Evolutionary conservation across 1,140 invertebrate genomes (phyloP), one percentile per base, ranked within the genome.

Genomic region (Dendrolimus kikuchii): DNA sequence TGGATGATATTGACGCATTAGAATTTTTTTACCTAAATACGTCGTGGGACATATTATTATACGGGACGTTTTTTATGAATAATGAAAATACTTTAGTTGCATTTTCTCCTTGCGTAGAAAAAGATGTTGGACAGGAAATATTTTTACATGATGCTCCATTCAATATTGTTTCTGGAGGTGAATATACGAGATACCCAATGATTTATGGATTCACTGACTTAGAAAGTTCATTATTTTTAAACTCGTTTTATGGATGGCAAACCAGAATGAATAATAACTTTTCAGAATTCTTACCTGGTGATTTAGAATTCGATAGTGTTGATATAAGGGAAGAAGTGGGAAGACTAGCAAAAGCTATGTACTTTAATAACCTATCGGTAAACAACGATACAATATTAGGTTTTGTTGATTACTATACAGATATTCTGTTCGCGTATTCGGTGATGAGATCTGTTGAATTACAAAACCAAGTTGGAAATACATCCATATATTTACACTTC

Each of bases 231-330:
- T 43, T 80, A 38, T 49, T 68, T 43, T 43, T 69, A 38, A 8
- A 38, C 5, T 5, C 47, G 5, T 80, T 72, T 56, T 62, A 79
- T 7, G 40, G 38, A 41, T 76, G 64, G 66, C 76, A 72, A 60
- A 46, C 68, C 40, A 37, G 61, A 47, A 81, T 84, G 77, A 77
- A 80, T 55, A 39, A 59, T 0, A 76, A 79, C 2, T 79, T 81
- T 64, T 64, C 68, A 5, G 62, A 71, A 6, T 81, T 74, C 43
- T 57, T 80, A 48, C 77, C 73, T 39, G 42, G 40, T 41, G 77
- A 80, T 52, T 61, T 80, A 23, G 23, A 65, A 6, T 80, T 80
- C 60, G 40, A 56, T 8, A 63, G 51, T 50, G 51, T 66, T 6
- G 46, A 60, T 7, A 57, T 66, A 56, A 73, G 55, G 43, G 50